Conservation (phyloP, 2,113 vertebrate genomes). For the Tachuris rubrigastra region DNA sequence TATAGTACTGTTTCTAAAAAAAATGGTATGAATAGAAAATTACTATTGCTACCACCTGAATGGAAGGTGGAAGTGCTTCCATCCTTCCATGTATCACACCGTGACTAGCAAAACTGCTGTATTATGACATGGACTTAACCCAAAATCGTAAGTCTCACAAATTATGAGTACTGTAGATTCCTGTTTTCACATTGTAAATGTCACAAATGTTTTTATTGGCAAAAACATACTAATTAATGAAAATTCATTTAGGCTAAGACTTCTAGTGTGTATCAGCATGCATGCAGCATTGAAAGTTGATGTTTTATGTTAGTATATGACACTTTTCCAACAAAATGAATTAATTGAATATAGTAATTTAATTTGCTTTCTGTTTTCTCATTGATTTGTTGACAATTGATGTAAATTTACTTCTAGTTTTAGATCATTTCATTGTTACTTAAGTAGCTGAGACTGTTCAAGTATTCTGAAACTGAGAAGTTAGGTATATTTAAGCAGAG, state of each 20-base stretch:
- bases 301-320: background rate
- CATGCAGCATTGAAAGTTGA: background rate
- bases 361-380: background rate
- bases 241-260: background rate
- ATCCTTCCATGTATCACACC: fast-evolving
- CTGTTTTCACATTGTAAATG: background rate
- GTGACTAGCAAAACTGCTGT: background rate
- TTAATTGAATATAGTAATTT: background rate
- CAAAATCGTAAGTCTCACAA: background rate
- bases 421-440: background rate
- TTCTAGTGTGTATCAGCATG: background rate
- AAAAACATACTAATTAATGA: background rate
- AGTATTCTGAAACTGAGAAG: background rate
- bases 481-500: background rate
- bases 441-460: background rate
- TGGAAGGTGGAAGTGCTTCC: background rate
- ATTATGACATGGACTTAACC: background rate
- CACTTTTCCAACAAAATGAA: background rate
- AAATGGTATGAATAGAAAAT: background rate
- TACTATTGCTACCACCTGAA: background rate
- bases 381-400: background rate
- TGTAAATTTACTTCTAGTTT: background rate
- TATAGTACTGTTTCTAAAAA: background rate
- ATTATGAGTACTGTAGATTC: background rate
- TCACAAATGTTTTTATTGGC: background rate